These are phyloP conservation scores for Metridium senile DNA, from an alignment of 92 coral and sea anemone genomes.

Conservation along the genomic window DNA sequence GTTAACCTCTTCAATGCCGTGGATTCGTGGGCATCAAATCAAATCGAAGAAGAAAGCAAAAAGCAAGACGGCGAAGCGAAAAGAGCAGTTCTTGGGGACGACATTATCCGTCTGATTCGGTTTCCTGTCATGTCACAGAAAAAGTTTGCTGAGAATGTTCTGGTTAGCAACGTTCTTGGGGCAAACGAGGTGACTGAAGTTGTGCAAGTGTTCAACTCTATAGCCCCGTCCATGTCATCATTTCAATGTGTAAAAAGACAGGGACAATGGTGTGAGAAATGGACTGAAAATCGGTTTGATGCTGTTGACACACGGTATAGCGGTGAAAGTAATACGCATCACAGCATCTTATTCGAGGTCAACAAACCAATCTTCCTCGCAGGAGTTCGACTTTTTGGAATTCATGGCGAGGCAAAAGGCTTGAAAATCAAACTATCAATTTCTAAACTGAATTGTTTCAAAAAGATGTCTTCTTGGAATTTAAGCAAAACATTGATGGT, in stretches of 20 bases:
- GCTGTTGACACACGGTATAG: not conserved
- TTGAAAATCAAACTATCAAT: not conserved
- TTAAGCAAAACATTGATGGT: not conserved
- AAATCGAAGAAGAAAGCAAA: not conserved
- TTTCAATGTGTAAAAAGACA: not conserved
- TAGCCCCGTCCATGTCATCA: not conserved
- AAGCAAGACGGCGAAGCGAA: not conserved
- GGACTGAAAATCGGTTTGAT: conserved; percentile 17
- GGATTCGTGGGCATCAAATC: conserved; percentile 26
- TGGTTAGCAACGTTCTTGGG: conserved; percentile 18
- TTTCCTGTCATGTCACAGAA: conserved; percentile 13
- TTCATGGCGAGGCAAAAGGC: not conserved
- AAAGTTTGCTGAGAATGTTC: conserved; percentile 26
- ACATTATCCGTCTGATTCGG: not conserved
- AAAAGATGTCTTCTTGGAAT: too few relatives aligned
- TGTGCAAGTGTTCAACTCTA: conserved; percentile 6
- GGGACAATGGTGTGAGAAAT: conserved; percentile 10
- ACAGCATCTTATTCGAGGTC: not conserved
- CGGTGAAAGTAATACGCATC: not conserved
- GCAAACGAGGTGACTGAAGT: conserved; percentile 14
- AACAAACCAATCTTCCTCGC: conserved; percentile 33
- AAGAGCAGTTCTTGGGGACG: conserved; percentile 24
- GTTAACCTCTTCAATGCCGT: conserved; percentile 29
- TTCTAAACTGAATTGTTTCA: not conserved
- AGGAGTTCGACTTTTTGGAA: conserved; percentile 18